A percentile compares a stretch with the other conserved stretches of the same genome.
These are phyloP conservation scores for Aphaenogaster ashmeadi DNA, from an alignment of 1,140 invertebrate species.

Conservation along the genomic window DNA sequence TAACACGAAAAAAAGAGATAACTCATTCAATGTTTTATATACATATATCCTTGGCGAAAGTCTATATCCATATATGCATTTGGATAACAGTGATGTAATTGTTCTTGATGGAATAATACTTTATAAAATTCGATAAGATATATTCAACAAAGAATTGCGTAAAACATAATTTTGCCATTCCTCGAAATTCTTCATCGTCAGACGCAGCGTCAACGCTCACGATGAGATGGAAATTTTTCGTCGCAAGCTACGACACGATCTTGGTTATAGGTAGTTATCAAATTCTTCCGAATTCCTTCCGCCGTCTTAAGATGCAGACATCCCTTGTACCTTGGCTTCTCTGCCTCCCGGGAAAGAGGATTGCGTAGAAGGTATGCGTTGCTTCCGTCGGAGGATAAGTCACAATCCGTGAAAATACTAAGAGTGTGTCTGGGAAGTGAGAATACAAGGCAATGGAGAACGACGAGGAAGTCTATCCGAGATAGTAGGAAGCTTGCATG, in stretches of 20 bases:
- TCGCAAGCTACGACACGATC: slow-evolving; percentile 12
- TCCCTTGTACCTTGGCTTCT: slow-evolving; percentile 54
- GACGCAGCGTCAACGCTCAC: background rate
- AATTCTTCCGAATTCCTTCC: slow-evolving; percentile 40
- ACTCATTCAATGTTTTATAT: slow-evolving; percentile 46
- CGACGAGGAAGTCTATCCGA: slow-evolving; percentile 37
- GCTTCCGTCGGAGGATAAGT: slow-evolving; percentile 61
- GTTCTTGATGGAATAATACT: background rate
- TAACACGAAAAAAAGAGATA: slow-evolving; percentile 61
- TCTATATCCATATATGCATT: slow-evolving; percentile 6
- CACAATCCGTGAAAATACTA: slow-evolving; percentile 64
- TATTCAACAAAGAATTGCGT: background rate
- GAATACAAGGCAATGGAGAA: slow-evolving; percentile 45
- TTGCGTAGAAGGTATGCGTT: slow-evolving; percentile 63
- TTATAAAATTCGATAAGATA: slow-evolving; percentile 5
- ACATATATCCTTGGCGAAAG: background rate
- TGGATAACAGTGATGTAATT: background rate
- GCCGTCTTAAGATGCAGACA: slow-evolving; percentile 55
- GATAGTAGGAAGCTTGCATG: slow-evolving; percentile 42
- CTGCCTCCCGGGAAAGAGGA: slow-evolving; percentile 58
- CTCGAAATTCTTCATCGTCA: background rate
- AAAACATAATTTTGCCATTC: background rate
- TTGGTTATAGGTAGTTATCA: slow-evolving; percentile 51
- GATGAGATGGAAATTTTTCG: slow-evolving; percentile 35
- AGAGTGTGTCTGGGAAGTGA: slow-evolving; percentile 33